Percentiles rank a stretch among this genome's conserved stretches.
phyloP scores from a whole-genome alignment of 2,888 invertebrate genomes.

The Drosophila birchii region DNA sequence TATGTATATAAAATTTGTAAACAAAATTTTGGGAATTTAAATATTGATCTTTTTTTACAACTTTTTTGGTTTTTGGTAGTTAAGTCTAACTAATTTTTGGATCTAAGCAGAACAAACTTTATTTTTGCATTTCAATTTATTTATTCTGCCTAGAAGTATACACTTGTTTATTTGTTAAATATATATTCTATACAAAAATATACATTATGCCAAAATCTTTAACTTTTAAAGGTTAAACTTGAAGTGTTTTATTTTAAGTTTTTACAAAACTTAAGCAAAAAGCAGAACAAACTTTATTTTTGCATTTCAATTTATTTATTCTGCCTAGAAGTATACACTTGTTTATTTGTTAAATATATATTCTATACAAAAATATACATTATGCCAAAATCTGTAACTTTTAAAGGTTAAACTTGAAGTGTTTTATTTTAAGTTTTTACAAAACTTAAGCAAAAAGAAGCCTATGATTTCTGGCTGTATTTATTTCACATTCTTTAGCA shows the following conservation, averaged over 20 bases:
- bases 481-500: no score
- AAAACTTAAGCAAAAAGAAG: no score
- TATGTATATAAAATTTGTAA: not conserved
- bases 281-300: not conserved
- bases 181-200: not conserved
- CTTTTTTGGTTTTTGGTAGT: no score
- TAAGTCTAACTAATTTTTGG: not conserved
- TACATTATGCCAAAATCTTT: not conserved
- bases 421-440: no score
- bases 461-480: no score
- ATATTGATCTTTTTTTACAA: not conserved
- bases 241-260: not conserved
- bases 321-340: not conserved
- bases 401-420: not conserved
- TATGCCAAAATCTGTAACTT: no score
- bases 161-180: not conserved
- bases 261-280: no score
- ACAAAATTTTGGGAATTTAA: fast-evolving
- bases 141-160: constrained; percentile 3
- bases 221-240: not conserved
- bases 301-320: not conserved
- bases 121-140: not conserved
- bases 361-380: not conserved
- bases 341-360: not conserved
- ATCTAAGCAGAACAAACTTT: not conserved